Base-by-base conservation (phyloP, 2,113 vertebrate species). In the Paramisgurnus dabryanus region DNA sequence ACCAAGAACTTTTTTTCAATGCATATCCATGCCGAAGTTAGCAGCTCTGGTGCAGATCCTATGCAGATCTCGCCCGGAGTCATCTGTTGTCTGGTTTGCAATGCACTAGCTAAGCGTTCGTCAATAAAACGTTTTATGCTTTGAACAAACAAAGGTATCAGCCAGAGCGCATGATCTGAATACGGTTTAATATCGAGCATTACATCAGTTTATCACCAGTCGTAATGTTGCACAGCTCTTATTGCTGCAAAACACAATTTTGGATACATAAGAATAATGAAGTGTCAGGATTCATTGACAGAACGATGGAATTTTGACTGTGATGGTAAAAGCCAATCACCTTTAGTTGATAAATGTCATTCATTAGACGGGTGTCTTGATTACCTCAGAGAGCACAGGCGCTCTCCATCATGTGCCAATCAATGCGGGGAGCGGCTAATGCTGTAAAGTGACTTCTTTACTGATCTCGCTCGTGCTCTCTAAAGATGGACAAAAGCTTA, bases 331-430 rank as follows among this genome's bases (percentile, higher is more conserved):
- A 71, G 58, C 63, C 17, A 41, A 67, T 61, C 53, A 55, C 27
- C 22, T 69, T 61, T 71, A 70, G 9, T 27, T 45, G 40, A 78
- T 43, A 47, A 22, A 43, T 82, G 58, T 34, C 50, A 66, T 71
- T 45, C 75, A 73, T 66, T 60, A 67, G 13, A 49, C 18, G 0
- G 1, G 22, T 53, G 55, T 73, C 50, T 72, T 78, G 39, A 78
- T 82, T 60, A 72, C n/a, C 68, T 58, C 41, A 67, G 80, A 78
- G 53, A 78, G 61, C 13, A 60, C 41, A 39, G 61, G 4, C 34
- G 40, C 45, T 70, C 68, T 78, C 22, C 58, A 82, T 73, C 61
- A 78, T 66, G 12, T 60, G 63, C 3, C 12, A 55, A 72, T 82
- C 75, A 71, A 82, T 82, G 67, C 60, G 58, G n/a, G 67, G 13